A percentile compares a stretch with the other conserved stretches of the same genome.
These are phyloP conservation scores for Drosophila willistoni DNA, from an alignment of 1,140 invertebrate species.

Conservation along the genomic window DNA sequence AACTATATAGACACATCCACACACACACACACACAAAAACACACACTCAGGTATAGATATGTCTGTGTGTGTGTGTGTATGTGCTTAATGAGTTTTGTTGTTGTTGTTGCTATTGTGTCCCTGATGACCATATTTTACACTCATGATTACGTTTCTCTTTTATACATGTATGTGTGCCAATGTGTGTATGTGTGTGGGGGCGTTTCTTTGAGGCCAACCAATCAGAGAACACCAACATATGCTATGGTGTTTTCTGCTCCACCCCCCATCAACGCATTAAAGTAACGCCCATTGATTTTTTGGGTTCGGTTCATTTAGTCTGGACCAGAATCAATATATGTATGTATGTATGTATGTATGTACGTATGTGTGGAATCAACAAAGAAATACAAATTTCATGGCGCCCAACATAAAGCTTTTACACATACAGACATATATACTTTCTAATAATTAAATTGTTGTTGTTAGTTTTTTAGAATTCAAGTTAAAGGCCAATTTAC, in stretches of 20 bases:
- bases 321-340: neutral
- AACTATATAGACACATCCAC: neutral
- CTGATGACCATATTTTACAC: conserved; percentile 9
- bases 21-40: neutral
- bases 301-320: conserved; percentile 4
- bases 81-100: conserved; percentile 6
- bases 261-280: neutral
- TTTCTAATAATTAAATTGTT: conserved; percentile 8
- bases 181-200: neutral
- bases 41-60: neutral
- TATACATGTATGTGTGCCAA: neutral
- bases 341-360: no score
- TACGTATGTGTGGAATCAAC: neutral
- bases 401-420: neutral
- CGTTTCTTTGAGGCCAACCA: conserved; percentile 6
- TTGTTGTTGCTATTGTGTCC: neutral
- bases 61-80: neutral
- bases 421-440: neutral
- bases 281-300: conserved; percentile 12
- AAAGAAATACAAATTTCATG: conserved; percentile 6
- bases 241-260: conserved; percentile 3
- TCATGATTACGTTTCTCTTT: conserved; percentile 11
- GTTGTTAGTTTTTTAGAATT: conserved; percentile 1
- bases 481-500: conserved; percentile 10
- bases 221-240: conserved; percentile 5